phyloP scores from a whole-genome alignment of 2,797 vertebrate genomes.

The Mus minutoides region DNA sequence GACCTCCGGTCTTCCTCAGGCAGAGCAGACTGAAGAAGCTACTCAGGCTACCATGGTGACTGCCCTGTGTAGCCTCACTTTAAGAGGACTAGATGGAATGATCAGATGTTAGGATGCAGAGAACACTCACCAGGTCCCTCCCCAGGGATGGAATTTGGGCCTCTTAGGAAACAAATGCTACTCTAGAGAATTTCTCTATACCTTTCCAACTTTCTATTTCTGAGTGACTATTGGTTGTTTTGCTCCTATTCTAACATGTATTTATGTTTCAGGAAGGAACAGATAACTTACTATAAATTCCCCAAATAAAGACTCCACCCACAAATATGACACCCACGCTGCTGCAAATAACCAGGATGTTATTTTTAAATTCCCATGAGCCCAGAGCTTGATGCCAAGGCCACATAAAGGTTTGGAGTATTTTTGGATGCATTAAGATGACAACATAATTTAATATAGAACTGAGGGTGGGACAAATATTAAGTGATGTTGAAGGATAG shows the following conservation, averaged over 20 bases:
- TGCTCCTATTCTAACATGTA: background rate
- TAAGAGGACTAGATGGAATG: background rate
- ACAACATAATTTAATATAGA: background rate
- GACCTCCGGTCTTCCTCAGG: background rate
- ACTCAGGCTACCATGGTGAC: background rate
- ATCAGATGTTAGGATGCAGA: background rate
- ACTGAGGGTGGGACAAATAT: conserved; percentile 16
- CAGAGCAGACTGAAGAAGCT: background rate
- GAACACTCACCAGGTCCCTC: background rate
- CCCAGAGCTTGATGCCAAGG: background rate
- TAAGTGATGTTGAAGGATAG: background rate
- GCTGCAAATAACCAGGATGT: background rate
- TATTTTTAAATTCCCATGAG: background rate
- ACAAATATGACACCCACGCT: background rate
- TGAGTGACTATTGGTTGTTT: background rate
- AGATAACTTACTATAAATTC: background rate
- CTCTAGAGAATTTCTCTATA: background rate
- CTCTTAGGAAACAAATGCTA: background rate
- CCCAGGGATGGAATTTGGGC: background rate
- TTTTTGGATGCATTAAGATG: background rate
- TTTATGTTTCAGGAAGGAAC: background rate
- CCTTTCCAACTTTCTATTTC: background rate
- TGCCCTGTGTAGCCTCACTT: background rate
- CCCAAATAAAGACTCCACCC: background rate
- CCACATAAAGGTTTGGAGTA: background rate